phyloP scores from a whole-genome alignment of 1,140 invertebrate genomes.

The Bradysia coprophila region DNA sequence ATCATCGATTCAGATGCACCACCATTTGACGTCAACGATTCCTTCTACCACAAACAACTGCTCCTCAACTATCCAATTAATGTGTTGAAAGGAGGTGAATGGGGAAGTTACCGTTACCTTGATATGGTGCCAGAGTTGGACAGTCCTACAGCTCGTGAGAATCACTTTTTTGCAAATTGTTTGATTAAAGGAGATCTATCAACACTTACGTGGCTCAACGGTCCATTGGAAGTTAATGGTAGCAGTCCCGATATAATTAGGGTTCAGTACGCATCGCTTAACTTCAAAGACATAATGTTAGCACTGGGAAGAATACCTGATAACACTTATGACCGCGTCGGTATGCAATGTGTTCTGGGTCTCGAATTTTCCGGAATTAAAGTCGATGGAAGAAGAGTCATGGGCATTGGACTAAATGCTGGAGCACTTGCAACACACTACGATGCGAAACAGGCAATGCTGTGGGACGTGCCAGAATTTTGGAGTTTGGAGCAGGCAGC shows the following conservation, averaged over 20 bases:
- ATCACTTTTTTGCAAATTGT: no score
- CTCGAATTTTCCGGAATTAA: constrained; percentile 33
- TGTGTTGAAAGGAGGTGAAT: constrained; percentile 53
- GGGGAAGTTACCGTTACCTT: constrained; percentile 74
- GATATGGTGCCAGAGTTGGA: no score
- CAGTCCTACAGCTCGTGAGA: no score
- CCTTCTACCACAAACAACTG: no score
- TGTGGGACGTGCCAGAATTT: constrained; percentile 75
- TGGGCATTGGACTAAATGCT: constrained; percentile 57
- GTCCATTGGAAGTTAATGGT: constrained; percentile 30
- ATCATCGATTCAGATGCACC: no score
- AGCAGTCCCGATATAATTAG: constrained; percentile 46
- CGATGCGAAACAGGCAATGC: constrained; percentile 62
- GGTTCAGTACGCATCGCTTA: constrained; percentile 46
- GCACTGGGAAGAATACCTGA: constrained; percentile 46
- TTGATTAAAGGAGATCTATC: no score
- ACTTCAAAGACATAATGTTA: constrained; percentile 55
- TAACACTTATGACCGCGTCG: no score
- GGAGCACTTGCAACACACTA: constrained; percentile 80
- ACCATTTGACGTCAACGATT: no score
- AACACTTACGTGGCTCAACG: no score
- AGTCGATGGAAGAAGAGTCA: constrained; percentile 32
- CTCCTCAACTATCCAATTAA: no score
- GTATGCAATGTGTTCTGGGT: constrained; percentile 29
- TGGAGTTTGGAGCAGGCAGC: constrained; percentile 86